phyloP scores from a whole-genome alignment of 2,113 vertebrate species.

The Pachycephala philippinensis region DNA sequence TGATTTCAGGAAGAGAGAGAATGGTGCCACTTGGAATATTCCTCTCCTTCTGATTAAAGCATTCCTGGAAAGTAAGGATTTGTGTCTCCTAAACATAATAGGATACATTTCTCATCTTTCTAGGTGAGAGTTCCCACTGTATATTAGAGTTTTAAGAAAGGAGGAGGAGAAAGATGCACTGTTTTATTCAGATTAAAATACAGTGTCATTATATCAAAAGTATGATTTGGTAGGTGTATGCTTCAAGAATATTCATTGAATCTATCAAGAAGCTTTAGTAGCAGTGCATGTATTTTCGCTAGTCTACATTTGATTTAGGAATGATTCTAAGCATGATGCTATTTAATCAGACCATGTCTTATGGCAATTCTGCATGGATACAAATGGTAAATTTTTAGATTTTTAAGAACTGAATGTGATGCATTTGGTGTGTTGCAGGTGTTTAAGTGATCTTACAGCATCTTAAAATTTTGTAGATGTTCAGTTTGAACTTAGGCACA shows the following conservation, averaged over 20 bases:
- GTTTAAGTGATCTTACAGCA: background rate
- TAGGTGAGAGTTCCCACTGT: background rate
- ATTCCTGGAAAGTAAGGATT: constrained; percentile 31
- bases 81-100: background rate
- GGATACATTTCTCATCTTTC: background rate
- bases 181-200: background rate
- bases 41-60: background rate
- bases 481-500: background rate
- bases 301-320: background rate
- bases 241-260: background rate
- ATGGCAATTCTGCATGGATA: background rate
- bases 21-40: background rate
- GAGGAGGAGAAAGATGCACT: background rate
- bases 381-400: background rate
- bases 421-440: background rate
- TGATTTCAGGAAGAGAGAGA: background rate
- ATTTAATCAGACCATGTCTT: background rate
- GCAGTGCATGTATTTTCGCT: background rate
- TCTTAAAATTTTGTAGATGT: background rate
- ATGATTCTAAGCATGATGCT: background rate
- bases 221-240: background rate
- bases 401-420: background rate
- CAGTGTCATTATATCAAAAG: background rate
- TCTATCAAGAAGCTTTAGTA: background rate
- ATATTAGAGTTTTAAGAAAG: background rate